Evolutionary conservation across 2,888 invertebrate genomes (phyloP).

Genomic region (Pseudolycoriella hygida): DNA sequence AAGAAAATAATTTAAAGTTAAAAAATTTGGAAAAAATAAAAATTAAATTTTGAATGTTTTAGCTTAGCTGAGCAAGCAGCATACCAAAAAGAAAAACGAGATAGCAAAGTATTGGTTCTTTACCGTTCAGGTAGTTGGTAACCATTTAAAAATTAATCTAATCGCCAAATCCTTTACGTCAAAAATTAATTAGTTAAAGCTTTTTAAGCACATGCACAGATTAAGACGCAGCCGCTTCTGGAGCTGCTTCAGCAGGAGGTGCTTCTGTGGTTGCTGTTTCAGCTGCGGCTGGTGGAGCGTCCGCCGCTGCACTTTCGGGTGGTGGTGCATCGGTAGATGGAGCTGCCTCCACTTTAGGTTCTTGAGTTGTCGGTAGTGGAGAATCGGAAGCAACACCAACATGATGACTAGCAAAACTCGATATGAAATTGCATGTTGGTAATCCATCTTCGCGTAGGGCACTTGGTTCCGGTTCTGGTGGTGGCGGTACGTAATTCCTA

Average conservation of each 20-base stretch:
- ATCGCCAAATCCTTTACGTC: too few species aligned
- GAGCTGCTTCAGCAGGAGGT: constrained; percentile 9
- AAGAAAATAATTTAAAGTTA: constrained; percentile 9
- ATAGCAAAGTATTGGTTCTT: too few species aligned
- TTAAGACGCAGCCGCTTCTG: constrained; percentile 2
- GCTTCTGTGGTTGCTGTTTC: constrained; percentile 14
- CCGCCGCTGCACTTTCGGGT: constrained; percentile 15
- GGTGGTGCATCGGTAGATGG: constrained; percentile 19
- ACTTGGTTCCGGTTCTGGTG: constrained; percentile 21
- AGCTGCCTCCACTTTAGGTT: constrained; percentile 17
- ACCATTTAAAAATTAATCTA: too few species aligned
- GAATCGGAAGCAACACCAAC: constrained; percentile 16
- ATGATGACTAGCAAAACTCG: too few species aligned
- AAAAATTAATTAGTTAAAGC: too few species aligned
- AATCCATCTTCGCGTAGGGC: constrained; percentile 15
- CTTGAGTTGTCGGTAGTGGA: constrained; percentile 17
- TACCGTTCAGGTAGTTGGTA: too few species aligned
- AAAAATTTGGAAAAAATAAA: neutral
- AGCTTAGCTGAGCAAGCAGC: too few species aligned
- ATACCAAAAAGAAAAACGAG: too few species aligned
- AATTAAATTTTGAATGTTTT: neutral
- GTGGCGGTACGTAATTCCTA: constrained; percentile 28
- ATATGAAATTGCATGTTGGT: constrained; percentile 8
- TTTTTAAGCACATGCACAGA: too few species aligned
- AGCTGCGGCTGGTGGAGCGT: constrained; percentile 19